Conservation (phyloP, 2,797 vertebrate genomes). For the Propithecus perrieri region DNA sequence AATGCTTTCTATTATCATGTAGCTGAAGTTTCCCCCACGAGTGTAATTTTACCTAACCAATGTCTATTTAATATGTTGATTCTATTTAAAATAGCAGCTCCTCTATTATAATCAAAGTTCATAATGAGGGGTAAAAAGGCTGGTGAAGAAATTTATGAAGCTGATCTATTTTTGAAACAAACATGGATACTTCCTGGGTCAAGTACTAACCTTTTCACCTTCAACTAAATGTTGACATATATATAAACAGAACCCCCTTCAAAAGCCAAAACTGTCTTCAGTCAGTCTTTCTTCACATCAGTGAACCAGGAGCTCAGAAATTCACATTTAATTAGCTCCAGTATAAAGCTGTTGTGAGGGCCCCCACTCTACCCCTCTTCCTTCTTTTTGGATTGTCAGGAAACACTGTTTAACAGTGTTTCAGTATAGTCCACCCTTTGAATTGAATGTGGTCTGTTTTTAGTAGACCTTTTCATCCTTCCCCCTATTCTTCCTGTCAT, state of each 20-base stretch:
- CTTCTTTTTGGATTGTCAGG: not conserved
- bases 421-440: not conserved
- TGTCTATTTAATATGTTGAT: constrained; percentile 34
- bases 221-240: constrained; percentile 84
- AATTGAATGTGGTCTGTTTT: constrained; percentile 41
- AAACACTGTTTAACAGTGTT: not conserved
- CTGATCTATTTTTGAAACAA: constrained; percentile 83
- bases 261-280: constrained; percentile 85
- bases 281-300: constrained; percentile 82
- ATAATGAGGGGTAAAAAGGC: constrained; percentile 1
- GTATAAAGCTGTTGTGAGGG: constrained; percentile 36
- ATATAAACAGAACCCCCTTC: constrained; percentile 86
- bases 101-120: constrained; percentile 69
- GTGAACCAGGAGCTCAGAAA: constrained; percentile 76
- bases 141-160: constrained; percentile 77
- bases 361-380: not conserved
- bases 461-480: not conserved
- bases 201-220: constrained; percentile 91
- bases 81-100: constrained; percentile 49
- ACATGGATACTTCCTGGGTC: constrained; percentile 87
- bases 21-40: not conserved
- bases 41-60: constrained; percentile 27
- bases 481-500: not conserved
- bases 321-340: constrained; percentile 77
- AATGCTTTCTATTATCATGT: not conserved